Percentiles rank a stretch among this genome's conserved stretches.
These are phyloP conservation scores for Drosophila sp. DNA, from an alignment of 1,140 invertebrate genomes.

Conservation along the genomic window DNA sequence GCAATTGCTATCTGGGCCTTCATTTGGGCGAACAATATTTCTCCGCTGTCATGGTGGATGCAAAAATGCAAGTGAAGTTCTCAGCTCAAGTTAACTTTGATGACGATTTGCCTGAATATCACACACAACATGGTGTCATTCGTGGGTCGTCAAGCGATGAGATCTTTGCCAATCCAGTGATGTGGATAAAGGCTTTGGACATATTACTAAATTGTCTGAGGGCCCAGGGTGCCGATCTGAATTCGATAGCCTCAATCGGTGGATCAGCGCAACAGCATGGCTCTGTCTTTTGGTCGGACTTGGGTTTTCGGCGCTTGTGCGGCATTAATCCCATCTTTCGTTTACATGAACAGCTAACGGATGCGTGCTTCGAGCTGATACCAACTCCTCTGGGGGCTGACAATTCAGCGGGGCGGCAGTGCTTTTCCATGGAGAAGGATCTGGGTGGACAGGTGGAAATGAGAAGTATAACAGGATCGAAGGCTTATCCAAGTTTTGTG, in stretches of 20 bases:
- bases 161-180: constrained; percentile 89
- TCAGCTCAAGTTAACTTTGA: constrained; percentile 40
- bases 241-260: constrained; percentile 90
- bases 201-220: constrained; percentile 93
- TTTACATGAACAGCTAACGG: constrained; percentile 91
- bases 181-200: constrained; percentile 98
- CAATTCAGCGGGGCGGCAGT: constrained; percentile 91
- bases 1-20: constrained; percentile 59
- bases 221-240: constrained; percentile 91
- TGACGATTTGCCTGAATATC: constrained; percentile 55
- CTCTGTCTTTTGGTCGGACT: constrained; percentile 95
- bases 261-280: constrained; percentile 98
- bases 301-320: constrained; percentile 87
- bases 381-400: constrained; percentile 98
- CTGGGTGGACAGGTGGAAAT: constrained; percentile 92
- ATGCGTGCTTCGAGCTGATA: constrained; percentile 88
- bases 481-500: constrained; percentile 95
- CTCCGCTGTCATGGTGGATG: constrained; percentile 41
- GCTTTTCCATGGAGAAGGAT: constrained; percentile 88
- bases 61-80: constrained; percentile 26
- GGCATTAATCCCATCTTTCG: constrained; percentile 88
- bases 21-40: constrained; percentile 31
- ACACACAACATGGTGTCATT: constrained; percentile 16
- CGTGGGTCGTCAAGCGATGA: not conserved
- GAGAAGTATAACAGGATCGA: constrained; percentile 93